Evolutionary conservation across 2,797 vertebrate genomes (phyloP).

Genomic region (Nannoperca australis): DNA sequence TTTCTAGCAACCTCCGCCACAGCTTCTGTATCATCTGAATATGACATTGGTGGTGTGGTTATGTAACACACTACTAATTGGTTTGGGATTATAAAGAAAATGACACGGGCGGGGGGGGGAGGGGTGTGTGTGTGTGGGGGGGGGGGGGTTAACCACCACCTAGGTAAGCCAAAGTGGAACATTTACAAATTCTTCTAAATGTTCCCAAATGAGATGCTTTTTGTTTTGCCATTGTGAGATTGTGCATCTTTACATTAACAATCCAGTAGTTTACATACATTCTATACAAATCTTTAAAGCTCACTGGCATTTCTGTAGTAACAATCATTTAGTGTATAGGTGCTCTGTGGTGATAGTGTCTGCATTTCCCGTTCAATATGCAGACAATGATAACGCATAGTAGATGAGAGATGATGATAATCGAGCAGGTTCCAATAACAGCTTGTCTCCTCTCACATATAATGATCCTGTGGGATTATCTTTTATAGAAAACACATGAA

Average conservation of each 20-base stretch:
- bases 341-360: background rate
- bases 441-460: background rate
- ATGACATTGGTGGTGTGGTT: background rate
- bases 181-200: background rate
- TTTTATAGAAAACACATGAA: background rate
- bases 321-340: background rate
- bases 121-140: no score
- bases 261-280: background rate
- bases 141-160: no score
- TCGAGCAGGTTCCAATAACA: background rate
- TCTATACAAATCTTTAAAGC: background rate
- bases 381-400: background rate
- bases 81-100: background rate
- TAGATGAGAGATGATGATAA: background rate
- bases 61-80: background rate
- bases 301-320: background rate
- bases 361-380: background rate
- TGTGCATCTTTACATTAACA: background rate
- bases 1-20: background rate
- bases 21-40: background rate
- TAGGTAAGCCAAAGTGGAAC: background rate
- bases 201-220: background rate
- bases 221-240: background rate
- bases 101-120: no score
- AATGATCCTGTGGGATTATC: constrained; percentile 1